Base-by-base conservation (phyloP, 2,888 invertebrate genomes). In the Folsomia candida region DNA sequence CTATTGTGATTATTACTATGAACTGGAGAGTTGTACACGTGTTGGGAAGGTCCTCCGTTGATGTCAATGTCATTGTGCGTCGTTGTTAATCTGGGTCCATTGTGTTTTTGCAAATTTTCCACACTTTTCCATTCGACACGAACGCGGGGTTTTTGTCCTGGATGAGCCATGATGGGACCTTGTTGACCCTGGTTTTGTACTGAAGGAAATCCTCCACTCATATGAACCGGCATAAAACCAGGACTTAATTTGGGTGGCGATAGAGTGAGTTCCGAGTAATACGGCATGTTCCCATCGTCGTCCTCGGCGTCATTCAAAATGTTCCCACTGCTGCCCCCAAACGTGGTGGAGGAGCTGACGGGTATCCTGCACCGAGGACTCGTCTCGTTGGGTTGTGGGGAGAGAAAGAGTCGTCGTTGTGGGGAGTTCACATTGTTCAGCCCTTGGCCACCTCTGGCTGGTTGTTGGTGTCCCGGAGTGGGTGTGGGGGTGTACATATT, bases 101-200 rank as follows among this genome's bases (percentile, higher is more conserved):
- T 59, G 18, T 68, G 60, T 29, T 72, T 74, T 67, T 77, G 77
- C 18, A 79, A 63, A 72, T 78, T 79, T 54, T 79, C 79, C 29
- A 78, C 79, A 75, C 77, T 77, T 71, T 79, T 79, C 79, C 79
- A 79, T 67, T 79, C 79, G 2, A 70, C 69, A n/a, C 73, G 71
- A 24, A 72, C 74, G 29, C 77, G 64, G 28, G 71, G 69, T 20
- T 6, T 65, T 64, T 68, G 29, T 64, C 51, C 65, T 68, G 27
- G 62, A 37, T 27, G 26, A 14, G 20, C 67, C 59, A 68, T 68
- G 1, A 69, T n/a, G n/a, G n/a, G n/a, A n/a, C n/a, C n/a, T n/a
- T n/a, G 58, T 18, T 63, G 69, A 60, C 6, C 6, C 51, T 70
- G 69, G 9, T 28, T 47, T 47, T 67, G 68, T 29, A 63, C 26